Base-by-base conservation (phyloP, 2,113 vertebrate genomes). In the Poeciliopsis prolifica region DNA sequence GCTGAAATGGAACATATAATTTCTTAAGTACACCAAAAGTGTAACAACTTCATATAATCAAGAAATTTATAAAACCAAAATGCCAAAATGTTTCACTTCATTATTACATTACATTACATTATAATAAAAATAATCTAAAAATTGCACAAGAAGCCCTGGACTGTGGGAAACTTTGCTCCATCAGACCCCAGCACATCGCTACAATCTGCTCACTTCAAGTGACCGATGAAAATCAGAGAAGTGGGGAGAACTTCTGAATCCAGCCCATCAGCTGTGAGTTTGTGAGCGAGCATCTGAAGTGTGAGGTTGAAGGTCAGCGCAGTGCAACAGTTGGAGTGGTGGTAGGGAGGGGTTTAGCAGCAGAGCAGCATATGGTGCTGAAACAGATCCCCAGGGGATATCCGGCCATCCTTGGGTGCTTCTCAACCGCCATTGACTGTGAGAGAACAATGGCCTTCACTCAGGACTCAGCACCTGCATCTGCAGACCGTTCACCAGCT, bases 321-420 rank as follows among this genome's bases (percentile, higher is more conserved):
- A 30, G 75, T 60, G 87, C 86, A 89, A 80, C 92, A 87, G 89
- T 90, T 91, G 88, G 82, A 5, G 74, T 17, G 48, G 72, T 91
- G 88, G 82, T 7, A 70, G 19, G 51, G 72, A 86, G 44, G 29
- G 71, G 68, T 71, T 73, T 75, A 87, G 89, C 79, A 78, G 89
- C 37, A 35, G 64, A 81, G 71, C 74, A 83, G 80, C 92, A 92
- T 89, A 91, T 92, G 91, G 89, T 22, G 10, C 61, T 83, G 86
- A 79, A 89, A 85, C 73, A 22, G 69, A 88, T 87, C 88, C 85
- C 87, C 26, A 14, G 65, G 86, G 80, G 78, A 37, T 74, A 35
- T 48, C 19, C 54, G 19, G 77, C 33, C 68, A 29, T 70, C 69
- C 80, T 58, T 4, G 11, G 29, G 24, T 12, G 48, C 69, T 42